phyloP scores from a whole-genome alignment of 2,888 invertebrate genomes.

The Brenthis daphne region DNA sequence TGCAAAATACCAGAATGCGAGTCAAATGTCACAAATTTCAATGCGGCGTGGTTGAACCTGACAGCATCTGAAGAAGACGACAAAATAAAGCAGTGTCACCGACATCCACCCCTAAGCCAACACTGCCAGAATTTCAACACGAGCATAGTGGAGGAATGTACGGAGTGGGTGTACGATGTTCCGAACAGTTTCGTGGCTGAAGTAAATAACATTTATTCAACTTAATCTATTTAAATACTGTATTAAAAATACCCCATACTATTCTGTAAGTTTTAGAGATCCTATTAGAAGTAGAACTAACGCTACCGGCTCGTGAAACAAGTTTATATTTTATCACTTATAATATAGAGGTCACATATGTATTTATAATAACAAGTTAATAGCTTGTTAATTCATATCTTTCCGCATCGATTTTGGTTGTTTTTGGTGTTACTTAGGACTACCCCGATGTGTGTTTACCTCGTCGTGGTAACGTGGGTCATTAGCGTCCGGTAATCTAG shows the following conservation, averaged over 20 bases:
- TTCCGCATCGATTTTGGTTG: neutral
- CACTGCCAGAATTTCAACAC: conserved; percentile 47
- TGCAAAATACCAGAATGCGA: conserved; percentile 63
- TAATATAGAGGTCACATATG: too few relatives aligned
- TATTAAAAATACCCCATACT: too few relatives aligned
- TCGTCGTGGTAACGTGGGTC: too few relatives aligned
- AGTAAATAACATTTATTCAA: conserved; percentile 46
- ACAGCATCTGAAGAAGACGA: conserved; percentile 24
- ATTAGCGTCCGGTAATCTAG: too few relatives aligned
- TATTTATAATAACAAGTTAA: neutral
- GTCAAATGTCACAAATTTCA: conserved; percentile 42
- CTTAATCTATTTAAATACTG: neutral
- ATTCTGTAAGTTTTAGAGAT: too few relatives aligned
- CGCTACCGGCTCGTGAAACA: too few relatives aligned
- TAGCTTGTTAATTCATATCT: neutral
- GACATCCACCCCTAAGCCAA: conserved; percentile 39
- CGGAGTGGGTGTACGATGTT: conserved; percentile 63
- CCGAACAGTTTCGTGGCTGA: conserved; percentile 70
- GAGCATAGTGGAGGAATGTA: conserved; percentile 48
- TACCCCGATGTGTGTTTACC: too few relatives aligned
- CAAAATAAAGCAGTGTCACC: conserved; percentile 10
- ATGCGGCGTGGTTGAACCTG: conserved; percentile 52
- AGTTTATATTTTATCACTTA: too few relatives aligned
- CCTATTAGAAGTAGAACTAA: too few relatives aligned
- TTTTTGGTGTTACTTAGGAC: too few relatives aligned